phyloP scores from a whole-genome alignment of 2,113 vertebrate species.

The Helogale parvula region DNA sequence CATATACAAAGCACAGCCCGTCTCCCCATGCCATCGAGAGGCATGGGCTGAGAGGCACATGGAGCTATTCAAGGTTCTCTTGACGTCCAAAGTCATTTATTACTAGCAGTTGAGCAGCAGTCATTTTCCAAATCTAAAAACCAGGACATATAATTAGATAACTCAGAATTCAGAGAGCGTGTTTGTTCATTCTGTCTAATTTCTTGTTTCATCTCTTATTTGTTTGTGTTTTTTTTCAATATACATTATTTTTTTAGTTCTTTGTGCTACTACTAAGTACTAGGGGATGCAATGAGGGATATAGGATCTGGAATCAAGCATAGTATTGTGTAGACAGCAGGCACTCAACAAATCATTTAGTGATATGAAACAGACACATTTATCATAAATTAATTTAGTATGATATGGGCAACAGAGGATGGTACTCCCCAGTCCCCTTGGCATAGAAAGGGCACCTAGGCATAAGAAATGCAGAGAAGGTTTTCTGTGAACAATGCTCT shows the following conservation, averaged over 20 bases:
- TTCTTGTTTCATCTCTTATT: background rate
- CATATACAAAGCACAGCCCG: background rate
- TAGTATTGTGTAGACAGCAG: background rate
- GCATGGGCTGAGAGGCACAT: accelerated
- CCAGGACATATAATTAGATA: background rate
- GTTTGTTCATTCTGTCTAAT: background rate
- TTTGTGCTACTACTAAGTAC: background rate
- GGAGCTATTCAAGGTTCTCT: background rate
- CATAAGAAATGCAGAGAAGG: background rate
- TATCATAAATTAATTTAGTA: background rate
- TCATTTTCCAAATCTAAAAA: background rate
- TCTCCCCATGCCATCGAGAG: accelerated
- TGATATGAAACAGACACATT: background rate
- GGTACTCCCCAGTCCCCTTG: background rate
- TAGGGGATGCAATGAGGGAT: too few species aligned
- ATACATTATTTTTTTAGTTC: background rate
- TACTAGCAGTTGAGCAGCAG: background rate
- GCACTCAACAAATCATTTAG: background rate
- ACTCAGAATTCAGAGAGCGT: background rate
- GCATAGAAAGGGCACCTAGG: background rate
- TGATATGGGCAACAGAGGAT: background rate
- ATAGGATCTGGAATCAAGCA: too few species aligned
- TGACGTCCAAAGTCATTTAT: background rate
- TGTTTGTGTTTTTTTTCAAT: background rate
- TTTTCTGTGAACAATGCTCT: background rate